Base-by-base conservation (phyloP, 2,113 vertebrate species). In the Hirundichthys speculiger region DNA sequence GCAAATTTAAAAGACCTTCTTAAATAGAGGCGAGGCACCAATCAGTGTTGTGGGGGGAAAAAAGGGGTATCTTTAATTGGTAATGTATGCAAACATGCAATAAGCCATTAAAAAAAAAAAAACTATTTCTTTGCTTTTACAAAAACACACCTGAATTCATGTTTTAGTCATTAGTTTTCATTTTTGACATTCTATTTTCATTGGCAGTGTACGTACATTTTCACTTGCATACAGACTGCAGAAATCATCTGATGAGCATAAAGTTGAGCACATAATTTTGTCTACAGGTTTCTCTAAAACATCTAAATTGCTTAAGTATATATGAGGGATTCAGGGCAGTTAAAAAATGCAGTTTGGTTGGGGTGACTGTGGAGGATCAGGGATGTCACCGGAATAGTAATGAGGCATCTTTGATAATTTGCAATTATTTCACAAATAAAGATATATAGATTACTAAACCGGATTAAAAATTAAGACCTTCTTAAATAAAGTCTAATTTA, bases 1-100 rank as follows among this genome's bases (percentile, higher is more conserved):
- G 75, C 75, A 84, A 83, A 86, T 86, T 63, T 77, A 58, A 70
- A 45, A 55, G 55, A 58, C 45, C 46, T 71, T 55, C 13, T 18
- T n/a, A 52, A 45, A 46, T 41, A 60, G 60, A 74, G 56, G 55
- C 77, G 13, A 27, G 79, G 46, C 41, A 62, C 69, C 43, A 55
- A 5, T 13, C 1, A 6, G 41, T 39, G 66, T 49, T 15, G 43
- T 43, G 18, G 47, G 20, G 48, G 21, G 13, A 22, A 43, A 13
- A 42, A 52, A 69, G 58, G 62, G 1, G 40, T 56, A 52, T 45
- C n/a, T 43, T 65, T 21, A 56, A 62, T 41, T 50, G 30, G 42
- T 39, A 13, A 55, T 25, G 38, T 1, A 14, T 45, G 50, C 16
- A 67, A 39, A 13, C 20, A 50, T 34, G 11, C 9, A n/a, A 21